Evolutionary conservation across 1,140 invertebrate species (phyloP).

Genomic region (Semibalanus balanoides): DNA sequence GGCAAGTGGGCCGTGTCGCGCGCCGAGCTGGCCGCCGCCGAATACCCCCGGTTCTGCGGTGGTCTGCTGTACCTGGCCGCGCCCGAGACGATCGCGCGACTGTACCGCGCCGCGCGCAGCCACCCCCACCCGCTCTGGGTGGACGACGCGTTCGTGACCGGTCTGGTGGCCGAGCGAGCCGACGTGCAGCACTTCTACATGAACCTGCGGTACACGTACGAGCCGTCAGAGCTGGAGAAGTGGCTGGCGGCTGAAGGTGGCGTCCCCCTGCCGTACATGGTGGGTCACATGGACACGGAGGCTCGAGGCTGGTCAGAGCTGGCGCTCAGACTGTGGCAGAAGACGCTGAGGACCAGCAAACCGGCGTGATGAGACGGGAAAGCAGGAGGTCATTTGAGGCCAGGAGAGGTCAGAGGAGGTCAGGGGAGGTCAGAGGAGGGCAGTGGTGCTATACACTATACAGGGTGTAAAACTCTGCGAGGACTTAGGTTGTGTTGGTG

Average conservation of each 20-base stretch:
- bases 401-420: no score
- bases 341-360: not conserved
- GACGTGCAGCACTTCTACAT: conserved; percentile 26
- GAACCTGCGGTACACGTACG: conserved; percentile 28
- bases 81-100: conserved; percentile 29
- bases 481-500: no score
- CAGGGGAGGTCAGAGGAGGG: no score
- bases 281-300: conserved; percentile 22
- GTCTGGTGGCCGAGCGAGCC: conserved; percentile 28
- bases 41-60: conserved; percentile 32
- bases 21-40: conserved; percentile 25
- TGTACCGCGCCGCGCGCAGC: conserved; percentile 25
- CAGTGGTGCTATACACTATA: no score
- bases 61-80: conserved; percentile 32
- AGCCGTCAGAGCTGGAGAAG: conserved; percentile 23
- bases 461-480: no score
- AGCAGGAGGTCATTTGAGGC: no score
- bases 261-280: conserved; percentile 18
- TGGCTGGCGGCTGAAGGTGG: conserved; percentile 21
- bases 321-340: not conserved
- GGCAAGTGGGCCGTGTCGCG: conserved; percentile 31
- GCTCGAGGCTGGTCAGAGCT: conserved; percentile 13
- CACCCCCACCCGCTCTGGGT: conserved; percentile 35
- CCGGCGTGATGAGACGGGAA: not conserved
- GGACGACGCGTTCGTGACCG: conserved; percentile 39